phyloP scores from a whole-genome alignment of 2,888 invertebrate species.

The Euclidia mi region DNA sequence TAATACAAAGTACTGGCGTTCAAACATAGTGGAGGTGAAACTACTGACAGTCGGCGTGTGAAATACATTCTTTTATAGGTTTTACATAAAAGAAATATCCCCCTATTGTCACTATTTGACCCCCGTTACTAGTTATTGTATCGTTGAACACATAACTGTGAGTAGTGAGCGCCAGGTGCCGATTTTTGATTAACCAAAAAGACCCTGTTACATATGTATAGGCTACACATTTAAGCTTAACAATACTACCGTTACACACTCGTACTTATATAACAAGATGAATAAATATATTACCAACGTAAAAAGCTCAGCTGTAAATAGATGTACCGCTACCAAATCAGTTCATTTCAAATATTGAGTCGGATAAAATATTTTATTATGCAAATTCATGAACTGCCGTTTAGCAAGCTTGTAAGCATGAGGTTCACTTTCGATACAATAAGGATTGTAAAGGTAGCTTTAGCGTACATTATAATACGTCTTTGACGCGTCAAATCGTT shows the following conservation, averaged over 20 bases:
- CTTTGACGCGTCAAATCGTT: slow-evolving; percentile 30
- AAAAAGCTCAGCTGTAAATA: slow-evolving; percentile 42
- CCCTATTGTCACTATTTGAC: slow-evolving; percentile 59
- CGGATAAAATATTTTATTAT: slow-evolving; percentile 34
- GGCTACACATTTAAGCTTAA: slow-evolving; percentile 65
- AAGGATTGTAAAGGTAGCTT: slow-evolving; percentile 16
- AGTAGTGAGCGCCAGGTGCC: slow-evolving; percentile 71
- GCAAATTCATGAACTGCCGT: slow-evolving; percentile 21
- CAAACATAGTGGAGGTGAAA: slow-evolving; percentile 62
- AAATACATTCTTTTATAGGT: slow-evolving; percentile 78
- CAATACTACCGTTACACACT: slow-evolving; percentile 64
- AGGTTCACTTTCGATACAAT: slow-evolving; percentile 18
- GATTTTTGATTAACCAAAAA: slow-evolving; percentile 79
- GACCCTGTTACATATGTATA: slow-evolving; percentile 78
- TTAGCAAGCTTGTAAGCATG: slow-evolving; percentile 35
- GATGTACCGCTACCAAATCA: slow-evolving; percentile 39
- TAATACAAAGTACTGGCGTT: slow-evolving; percentile 72
- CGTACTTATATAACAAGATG: slow-evolving; percentile 50
- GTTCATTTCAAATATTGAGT: slow-evolving; percentile 22
- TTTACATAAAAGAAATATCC: slow-evolving; percentile 79
- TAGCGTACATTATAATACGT: slow-evolving; percentile 24
- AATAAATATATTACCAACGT: slow-evolving; percentile 50
- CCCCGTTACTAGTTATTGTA: slow-evolving; percentile 61
- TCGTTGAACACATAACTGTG: slow-evolving; percentile 65
- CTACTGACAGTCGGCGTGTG: slow-evolving; percentile 58